These are phyloP conservation scores for Mechanitis mazaeus DNA, from an alignment of 2,888 invertebrate species.

Conservation along the genomic window DNA sequence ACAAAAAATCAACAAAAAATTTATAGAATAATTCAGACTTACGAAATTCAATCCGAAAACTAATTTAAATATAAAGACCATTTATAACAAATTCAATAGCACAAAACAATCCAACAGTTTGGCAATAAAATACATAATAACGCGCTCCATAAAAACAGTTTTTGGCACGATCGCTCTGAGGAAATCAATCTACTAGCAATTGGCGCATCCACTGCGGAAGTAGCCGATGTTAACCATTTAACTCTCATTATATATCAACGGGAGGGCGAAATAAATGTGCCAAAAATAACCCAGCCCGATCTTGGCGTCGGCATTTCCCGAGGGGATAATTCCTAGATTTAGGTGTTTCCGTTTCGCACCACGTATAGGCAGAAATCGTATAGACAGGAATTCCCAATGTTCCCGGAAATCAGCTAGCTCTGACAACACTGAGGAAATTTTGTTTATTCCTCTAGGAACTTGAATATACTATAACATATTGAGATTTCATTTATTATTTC, in stretches of 20 bases:
- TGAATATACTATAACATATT: conserved; percentile 9
- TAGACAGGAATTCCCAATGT: conserved; percentile 45
- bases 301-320: conserved; percentile 35
- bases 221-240: conserved; percentile 53
- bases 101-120: conserved; percentile 15
- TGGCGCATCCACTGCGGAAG: conserved; percentile 44
- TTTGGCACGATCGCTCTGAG: conserved; percentile 23
- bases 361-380: conserved; percentile 27
- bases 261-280: conserved; percentile 44
- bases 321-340: conserved; percentile 44
- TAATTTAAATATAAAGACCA: conserved; percentile 4
- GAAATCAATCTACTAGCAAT: conserved; percentile 49
- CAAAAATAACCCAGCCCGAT: conserved; percentile 39
- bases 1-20: not conserved
- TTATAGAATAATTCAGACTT: not conserved
- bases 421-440: conserved; percentile 24
- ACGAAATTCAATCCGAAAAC: not conserved
- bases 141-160: conserved; percentile 22
- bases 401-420: conserved; percentile 44
- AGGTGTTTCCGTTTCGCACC: conserved; percentile 45
- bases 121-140: conserved; percentile 23
- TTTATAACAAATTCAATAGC: conserved; percentile 17
- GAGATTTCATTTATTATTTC: conserved; percentile 9
- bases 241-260: conserved; percentile 43
- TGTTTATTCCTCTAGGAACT: conserved; percentile 21